Percentiles rank a stretch among this genome's conserved stretches.
Conservation (phyloP, 2,797 vertebrate species). For the Eospalax fontanierii region DNA sequence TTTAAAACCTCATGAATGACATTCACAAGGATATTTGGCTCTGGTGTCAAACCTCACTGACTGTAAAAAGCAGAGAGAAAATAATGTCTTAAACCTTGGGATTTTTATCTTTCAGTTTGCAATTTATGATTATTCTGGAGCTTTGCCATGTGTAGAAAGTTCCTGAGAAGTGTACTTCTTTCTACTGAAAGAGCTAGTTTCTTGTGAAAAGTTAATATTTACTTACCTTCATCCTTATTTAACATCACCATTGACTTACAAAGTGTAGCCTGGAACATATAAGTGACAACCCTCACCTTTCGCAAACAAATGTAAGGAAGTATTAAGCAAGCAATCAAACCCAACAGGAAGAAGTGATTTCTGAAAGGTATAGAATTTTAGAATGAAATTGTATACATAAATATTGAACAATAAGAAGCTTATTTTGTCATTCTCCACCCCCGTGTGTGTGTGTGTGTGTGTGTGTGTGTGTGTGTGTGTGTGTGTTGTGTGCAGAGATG, state of each 20-base stretch:
- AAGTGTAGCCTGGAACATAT: not conserved
- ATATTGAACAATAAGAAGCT: not conserved
- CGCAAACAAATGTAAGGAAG: not conserved
- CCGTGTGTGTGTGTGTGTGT: not conserved
- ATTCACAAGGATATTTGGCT: not conserved
- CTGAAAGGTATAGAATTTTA: not conserved
- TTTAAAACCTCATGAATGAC: constrained; percentile 7
- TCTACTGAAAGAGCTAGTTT: not conserved
- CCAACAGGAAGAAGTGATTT: not conserved
- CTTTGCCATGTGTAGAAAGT: not conserved
- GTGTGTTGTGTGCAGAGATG: not conserved
- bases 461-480: not conserved
- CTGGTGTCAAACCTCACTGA: not conserved
- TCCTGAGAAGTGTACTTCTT: constrained; percentile 1
- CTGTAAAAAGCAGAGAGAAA: not conserved
- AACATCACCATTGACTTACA: not conserved
- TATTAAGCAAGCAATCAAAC: not conserved
- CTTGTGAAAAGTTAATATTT: not conserved
- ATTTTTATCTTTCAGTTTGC: constrained; percentile 1
- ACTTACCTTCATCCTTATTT: not conserved
- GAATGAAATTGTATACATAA: not conserved
- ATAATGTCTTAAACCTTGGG: not conserved
- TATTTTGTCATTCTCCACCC: not conserved
- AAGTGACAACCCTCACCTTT: not conserved
- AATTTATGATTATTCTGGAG: constrained; percentile 14